Evolutionary conservation across 2,797 vertebrate species (phyloP).

Genomic region (Anguilla obscura): DNA sequence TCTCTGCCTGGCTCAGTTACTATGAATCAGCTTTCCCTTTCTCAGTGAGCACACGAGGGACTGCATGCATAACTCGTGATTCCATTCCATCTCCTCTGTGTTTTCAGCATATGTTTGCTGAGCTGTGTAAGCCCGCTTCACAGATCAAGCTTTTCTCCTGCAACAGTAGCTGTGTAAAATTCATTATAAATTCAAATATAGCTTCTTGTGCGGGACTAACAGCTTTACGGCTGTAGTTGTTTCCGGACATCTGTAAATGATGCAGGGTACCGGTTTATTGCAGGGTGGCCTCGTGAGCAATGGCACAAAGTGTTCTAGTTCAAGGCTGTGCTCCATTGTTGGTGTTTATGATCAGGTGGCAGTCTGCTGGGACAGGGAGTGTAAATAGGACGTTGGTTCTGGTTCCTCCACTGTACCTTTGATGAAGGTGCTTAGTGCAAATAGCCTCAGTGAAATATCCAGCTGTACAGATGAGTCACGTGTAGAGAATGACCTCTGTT

Average conservation of each 20-base stretch:
- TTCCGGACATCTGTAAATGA: not conserved
- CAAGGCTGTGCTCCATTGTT: not conserved
- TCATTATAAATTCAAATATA: not conserved
- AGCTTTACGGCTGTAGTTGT: not conserved
- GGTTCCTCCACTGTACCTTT: slow-evolving; percentile 2
- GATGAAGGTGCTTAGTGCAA: not conserved
- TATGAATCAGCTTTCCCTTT: not conserved
- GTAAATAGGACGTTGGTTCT: not conserved
- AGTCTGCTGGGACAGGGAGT: not conserved
- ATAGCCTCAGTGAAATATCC: not conserved
- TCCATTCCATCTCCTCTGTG: not conserved
- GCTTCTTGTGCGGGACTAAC: not conserved
- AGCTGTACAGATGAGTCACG: not conserved
- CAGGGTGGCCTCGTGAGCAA: not conserved
- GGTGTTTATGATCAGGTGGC: not conserved
- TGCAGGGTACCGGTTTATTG: not conserved
- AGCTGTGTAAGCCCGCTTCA: not conserved
- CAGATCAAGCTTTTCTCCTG: not conserved
- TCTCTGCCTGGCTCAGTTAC: slow-evolving; percentile 10
- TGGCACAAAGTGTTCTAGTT: not conserved
- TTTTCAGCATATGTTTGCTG: not conserved
- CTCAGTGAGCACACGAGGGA: not conserved
- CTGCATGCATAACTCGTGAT: not conserved
- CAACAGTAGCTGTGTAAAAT: not conserved
- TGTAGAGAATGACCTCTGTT: not conserved